A percentile compares a stretch with the other conserved stretches of the same genome.
phyloP scores from a whole-genome alignment of 2,888 invertebrate species.

The Xylophagus ater region DNA sequence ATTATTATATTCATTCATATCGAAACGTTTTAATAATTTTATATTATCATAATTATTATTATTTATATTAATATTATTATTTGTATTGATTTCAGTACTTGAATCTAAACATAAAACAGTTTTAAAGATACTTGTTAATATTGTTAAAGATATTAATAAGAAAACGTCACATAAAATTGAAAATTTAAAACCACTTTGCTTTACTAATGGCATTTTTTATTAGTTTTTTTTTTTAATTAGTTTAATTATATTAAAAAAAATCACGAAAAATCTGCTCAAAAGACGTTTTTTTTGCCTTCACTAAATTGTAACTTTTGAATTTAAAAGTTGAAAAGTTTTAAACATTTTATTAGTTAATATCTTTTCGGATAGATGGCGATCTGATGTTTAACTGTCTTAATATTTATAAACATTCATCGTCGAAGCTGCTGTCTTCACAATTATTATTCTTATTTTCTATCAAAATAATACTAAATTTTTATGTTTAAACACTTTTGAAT shows the following conservation, averaged over 20 bases:
- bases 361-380: too few species aligned
- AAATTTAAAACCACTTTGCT: conserved; percentile 14
- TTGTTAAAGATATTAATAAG: conserved; percentile 14
- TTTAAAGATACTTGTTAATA: too few species aligned
- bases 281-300: conserved; percentile 5
- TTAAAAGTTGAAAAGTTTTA: not conserved
- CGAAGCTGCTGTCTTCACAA: too few species aligned
- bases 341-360: not conserved
- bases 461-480: too few species aligned
- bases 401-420: too few species aligned
- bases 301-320: not conserved
- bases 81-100: not conserved
- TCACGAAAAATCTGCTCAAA: not conserved
- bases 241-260: too few species aligned
- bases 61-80: too few species aligned
- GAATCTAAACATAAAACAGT: conserved; percentile 1
- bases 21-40: conserved; percentile 9
- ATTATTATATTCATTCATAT: conserved; percentile 11
- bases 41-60: conserved; percentile 2
- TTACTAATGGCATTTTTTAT: conserved; percentile 14
- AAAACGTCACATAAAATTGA: conserved; percentile 16
- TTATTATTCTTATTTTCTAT: too few species aligned
- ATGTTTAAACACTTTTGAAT: too few species aligned
- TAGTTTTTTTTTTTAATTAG: conserved; percentile 1
- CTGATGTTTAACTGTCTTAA: too few species aligned